Evolutionary conservation across 2,797 vertebrate genomes (phyloP).

Genomic region (Cyprinella venusta): DNA sequence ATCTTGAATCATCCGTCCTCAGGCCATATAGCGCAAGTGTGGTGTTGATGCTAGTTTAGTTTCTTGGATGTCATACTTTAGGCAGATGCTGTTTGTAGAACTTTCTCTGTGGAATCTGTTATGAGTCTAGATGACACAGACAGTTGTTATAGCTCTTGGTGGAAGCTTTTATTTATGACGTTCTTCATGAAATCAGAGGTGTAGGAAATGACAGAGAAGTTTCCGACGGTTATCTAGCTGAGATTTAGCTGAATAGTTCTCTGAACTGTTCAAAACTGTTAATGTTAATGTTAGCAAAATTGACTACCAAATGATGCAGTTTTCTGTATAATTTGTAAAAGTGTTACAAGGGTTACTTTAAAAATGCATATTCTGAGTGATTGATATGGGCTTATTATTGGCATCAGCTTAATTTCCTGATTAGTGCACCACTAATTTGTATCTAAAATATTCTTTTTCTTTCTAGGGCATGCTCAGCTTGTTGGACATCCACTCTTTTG

Average conservation of each 20-base stretch:
- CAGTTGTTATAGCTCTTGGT: not conserved
- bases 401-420: not conserved
- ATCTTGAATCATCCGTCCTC: not conserved
- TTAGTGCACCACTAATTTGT: not conserved
- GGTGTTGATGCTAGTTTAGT: not conserved
- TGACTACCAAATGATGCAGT: not conserved
- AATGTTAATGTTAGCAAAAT: not conserved
- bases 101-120: not conserved
- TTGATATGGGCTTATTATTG: not conserved
- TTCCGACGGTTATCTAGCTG: not conserved
- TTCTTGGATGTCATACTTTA: not conserved
- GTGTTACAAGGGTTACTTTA: not conserved
- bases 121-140: not conserved
- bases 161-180: not conserved
- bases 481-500: constrained; percentile 86
- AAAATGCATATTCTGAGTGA: not conserved
- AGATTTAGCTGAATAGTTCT: not conserved
- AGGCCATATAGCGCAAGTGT: not conserved
- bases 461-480: constrained; percentile 85
- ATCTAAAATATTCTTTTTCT: not conserved
- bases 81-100: not conserved
- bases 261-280: no score
- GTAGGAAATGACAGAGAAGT: not conserved
- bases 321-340: not conserved
- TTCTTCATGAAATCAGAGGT: not conserved